phyloP scores from a whole-genome alignment of 2,888 invertebrate genomes.

The Homarus gammarus region DNA sequence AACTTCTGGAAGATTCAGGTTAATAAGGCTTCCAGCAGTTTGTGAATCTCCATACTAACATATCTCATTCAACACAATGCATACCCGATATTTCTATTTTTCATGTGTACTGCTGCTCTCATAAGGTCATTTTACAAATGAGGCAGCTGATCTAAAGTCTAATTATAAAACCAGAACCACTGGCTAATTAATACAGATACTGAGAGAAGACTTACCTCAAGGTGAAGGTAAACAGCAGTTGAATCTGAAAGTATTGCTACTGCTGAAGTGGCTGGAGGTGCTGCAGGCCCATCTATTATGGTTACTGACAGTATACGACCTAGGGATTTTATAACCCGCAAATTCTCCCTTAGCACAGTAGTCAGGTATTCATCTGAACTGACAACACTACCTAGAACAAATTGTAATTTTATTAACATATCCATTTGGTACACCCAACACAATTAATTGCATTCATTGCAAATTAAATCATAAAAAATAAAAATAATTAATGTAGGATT shows the following conservation, averaged over 20 bases:
- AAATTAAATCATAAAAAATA: too few species aligned
- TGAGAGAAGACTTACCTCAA: conserved; percentile 20
- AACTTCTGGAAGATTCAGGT: too few species aligned
- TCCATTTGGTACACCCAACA: conserved; percentile 12
- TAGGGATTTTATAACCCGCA: background rate
- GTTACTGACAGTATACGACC: conserved; percentile 21
- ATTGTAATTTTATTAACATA: background rate
- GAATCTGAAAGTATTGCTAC: conserved; percentile 15
- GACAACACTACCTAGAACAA: conserved; percentile 36
- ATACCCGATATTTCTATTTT: background rate
- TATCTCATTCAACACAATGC: background rate
- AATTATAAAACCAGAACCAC: background rate
- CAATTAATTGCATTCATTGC: too few species aligned
- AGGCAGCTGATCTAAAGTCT: background rate
- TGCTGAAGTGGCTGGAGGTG: conserved; percentile 28
- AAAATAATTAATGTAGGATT: background rate
- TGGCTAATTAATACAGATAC: background rate
- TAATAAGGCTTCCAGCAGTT: too few species aligned
- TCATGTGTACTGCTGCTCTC: background rate
- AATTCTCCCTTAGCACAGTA: conserved; percentile 7
- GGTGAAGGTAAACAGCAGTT: conserved; percentile 52
- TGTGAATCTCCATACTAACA: background rate
- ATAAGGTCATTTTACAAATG: background rate
- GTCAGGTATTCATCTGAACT: conserved; percentile 2
- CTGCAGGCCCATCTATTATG: background rate